Evolutionary conservation across 2,888 invertebrate species (phyloP), one percentile per base, ranked within the genome.

Genomic region (Odontomyia ornata): DNA sequence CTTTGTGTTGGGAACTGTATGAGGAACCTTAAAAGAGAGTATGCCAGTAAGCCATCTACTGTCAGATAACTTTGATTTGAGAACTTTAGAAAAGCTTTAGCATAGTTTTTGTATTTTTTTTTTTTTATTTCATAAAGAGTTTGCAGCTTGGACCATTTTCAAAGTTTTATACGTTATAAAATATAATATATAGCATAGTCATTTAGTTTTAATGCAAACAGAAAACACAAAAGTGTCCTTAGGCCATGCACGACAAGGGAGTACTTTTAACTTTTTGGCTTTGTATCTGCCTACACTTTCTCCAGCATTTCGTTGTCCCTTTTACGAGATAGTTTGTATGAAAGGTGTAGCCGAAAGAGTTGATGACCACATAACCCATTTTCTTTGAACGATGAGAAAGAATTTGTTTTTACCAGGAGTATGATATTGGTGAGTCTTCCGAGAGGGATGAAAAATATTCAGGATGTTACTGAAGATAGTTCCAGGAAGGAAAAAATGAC

Each of bases 211-310:
- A 36, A 36, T 3, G 36, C 52, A 18, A n/a, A 30, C 21, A 23
- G 25, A 43, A 25, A 69, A 69, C 69, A 25, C 69, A 69, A 69
- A 69, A 46, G 46, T 47, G 69, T 47, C 69, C 47, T 47, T 46
- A 46, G 69, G 69, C 69, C 47, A 25, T 36, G 25, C 47, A 47
- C 52, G 15, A 69, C 69, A 69, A 69, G 69, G 69, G 69, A 69
- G 69, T 69, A 25, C 46, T 69, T 69, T 47, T 25, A 69, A 69
- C 18, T 69, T 69, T 7, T 46, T 69, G 69, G 25, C 25, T 36
- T 36, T 36, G 36, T n/a, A n/a, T 36, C 36, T 9, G 36, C 36
- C 36, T 30, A 27, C 30, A 43, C 30, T 65, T 30, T n/a, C 11
- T 18, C n/a, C 21, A n/a, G 9, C 21, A 30, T 30, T 43, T n/a